Evolutionary conservation across 1,140 invertebrate genomes (phyloP).

Genomic region (Cotesia glomerata): DNA sequence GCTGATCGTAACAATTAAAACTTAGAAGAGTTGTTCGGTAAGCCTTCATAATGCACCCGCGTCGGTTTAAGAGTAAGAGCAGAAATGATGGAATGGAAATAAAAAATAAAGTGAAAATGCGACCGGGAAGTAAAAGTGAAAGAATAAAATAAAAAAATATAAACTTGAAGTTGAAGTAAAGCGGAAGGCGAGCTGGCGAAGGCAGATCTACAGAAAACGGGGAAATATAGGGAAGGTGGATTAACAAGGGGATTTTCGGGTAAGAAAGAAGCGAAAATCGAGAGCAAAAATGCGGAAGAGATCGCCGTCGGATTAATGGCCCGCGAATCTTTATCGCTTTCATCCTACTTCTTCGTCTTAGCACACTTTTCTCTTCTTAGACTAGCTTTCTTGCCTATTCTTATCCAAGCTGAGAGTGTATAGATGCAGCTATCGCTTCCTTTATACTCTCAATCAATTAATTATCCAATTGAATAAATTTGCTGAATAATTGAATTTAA

Average conservation of each 20-base stretch:
- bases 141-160: background rate
- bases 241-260: conserved; percentile 25
- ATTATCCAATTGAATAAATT: background rate
- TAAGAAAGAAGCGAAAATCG: conserved; percentile 24
- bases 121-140: background rate
- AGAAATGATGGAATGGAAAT: background rate
- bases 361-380: background rate
- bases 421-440: too few species aligned
- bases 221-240: conserved; percentile 28
- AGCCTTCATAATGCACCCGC: background rate
- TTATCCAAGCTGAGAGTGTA: too few species aligned
- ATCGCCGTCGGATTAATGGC: conserved; percentile 32
- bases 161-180: conserved; percentile 1
- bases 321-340: conserved; percentile 28
- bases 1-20: background rate
- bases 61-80: background rate
- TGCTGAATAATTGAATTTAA: background rate
- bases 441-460: background rate
- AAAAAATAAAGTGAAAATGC: conserved; percentile 1
- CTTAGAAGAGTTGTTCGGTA: background rate
- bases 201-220: conserved; percentile 14
- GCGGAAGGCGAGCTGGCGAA: background rate
- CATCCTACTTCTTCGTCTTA: background rate
- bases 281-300: conserved; percentile 26
- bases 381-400: background rate